These are phyloP conservation scores for Myotis myotis DNA, from an alignment of 2,797 vertebrate genomes.

Conservation along the genomic window DNA sequence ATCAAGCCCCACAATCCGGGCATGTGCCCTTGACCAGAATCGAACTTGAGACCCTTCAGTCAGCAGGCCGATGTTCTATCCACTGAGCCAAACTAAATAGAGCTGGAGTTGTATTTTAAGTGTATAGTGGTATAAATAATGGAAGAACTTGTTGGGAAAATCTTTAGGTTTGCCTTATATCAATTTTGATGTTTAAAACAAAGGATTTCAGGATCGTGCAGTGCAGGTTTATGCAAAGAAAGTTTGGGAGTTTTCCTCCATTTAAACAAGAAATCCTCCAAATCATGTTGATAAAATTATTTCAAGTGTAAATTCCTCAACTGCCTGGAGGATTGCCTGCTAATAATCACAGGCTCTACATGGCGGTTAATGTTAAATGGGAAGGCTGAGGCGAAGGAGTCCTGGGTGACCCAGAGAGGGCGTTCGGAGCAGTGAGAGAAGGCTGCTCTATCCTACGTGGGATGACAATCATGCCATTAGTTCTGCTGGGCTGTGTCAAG, in stretches of 20 bases:
- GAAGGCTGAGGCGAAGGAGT: neutral
- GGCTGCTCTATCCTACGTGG: neutral
- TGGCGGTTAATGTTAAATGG: neutral
- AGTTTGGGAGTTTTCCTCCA: neutral
- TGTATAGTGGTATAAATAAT: neutral
- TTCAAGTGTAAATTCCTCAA: neutral
- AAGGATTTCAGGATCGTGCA: neutral
- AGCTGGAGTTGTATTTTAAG: neutral
- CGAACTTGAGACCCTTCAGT: too few relatives aligned
- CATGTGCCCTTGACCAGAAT: too few relatives aligned
- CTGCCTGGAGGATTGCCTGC: neutral
- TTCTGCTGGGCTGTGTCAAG: neutral
- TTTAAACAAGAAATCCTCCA: neutral
- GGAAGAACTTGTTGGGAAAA: neutral
- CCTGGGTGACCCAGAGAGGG: neutral
- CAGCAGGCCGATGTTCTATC: too few relatives aligned
- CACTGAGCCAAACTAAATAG: too few relatives aligned
- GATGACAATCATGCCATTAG: neutral
- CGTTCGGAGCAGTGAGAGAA: neutral
- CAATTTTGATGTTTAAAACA: neutral
- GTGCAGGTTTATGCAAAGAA: neutral
- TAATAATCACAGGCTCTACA: neutral
- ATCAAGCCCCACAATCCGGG: too few relatives aligned
- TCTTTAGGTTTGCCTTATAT: neutral
- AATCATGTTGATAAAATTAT: neutral